A percentile compares a stretch with the other conserved stretches of the same genome.
Evolutionary conservation across 2,888 invertebrate genomes (phyloP).

Genomic region (Diarsia mendica): DNA sequence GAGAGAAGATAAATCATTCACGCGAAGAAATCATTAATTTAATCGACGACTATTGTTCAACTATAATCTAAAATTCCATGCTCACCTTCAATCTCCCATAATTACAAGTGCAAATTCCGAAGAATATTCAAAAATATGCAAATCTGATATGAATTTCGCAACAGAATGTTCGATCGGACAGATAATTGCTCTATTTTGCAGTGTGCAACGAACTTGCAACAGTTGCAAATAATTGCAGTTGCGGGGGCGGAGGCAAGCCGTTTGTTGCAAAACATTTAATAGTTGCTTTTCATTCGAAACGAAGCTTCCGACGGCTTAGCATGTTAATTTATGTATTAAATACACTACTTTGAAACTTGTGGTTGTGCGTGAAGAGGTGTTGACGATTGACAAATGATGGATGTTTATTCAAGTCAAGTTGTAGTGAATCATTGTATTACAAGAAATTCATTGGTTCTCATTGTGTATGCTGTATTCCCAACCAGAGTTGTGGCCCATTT

Average conservation of each 20-base stretch:
- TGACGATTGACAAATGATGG: background rate
- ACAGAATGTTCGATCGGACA: conserved; percentile 48
- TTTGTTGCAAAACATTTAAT: conserved; percentile 54
- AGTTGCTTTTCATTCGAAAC: conserved; percentile 50
- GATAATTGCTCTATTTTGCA: conserved; percentile 63
- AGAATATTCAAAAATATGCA: conserved; percentile 30
- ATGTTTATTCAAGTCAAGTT: background rate
- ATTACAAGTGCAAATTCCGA: conserved; percentile 1
- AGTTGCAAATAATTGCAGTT: conserved; percentile 50
- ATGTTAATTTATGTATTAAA: conserved; percentile 18
- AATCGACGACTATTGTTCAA: background rate
- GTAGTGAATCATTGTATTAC: background rate
- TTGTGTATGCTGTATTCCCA: background rate
- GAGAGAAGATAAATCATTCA: too few relatives aligned
- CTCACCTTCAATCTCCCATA: conserved; percentile 17
- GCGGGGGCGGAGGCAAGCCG: conserved; percentile 24
- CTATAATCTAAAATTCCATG: background rate
- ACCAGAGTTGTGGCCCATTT: background rate
- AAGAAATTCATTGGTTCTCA: background rate
- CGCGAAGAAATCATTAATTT: too few relatives aligned
- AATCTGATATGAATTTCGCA: conserved; percentile 47
- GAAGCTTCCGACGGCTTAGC: conserved; percentile 49
- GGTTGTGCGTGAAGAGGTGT: background rate
- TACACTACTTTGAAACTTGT: background rate
- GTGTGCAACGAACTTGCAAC: conserved; percentile 63